These are phyloP conservation scores for Acromyrmex echinatior DNA, from an alignment of 1,140 invertebrate genomes.

Conservation along the genomic window DNA sequence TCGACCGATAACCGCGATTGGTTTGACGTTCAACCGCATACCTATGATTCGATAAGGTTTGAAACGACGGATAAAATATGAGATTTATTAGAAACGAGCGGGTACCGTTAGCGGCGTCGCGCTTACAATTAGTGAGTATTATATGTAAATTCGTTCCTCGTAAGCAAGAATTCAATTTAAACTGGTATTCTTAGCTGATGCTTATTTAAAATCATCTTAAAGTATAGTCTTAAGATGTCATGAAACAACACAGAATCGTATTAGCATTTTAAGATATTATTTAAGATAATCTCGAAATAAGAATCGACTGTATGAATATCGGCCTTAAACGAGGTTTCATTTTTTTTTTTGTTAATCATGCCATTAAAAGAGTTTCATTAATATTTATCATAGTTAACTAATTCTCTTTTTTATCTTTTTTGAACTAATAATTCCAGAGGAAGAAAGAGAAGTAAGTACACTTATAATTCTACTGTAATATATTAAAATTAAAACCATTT, in stretches of 20 bases:
- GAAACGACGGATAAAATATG: slow-evolving; percentile 64
- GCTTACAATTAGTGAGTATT: slow-evolving; percentile 23
- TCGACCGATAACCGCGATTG: slow-evolving; percentile 76
- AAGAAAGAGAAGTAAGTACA: background rate
- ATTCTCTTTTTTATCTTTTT: slow-evolving; percentile 13
- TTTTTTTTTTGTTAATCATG: background rate
- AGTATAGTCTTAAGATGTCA: too few species aligned
- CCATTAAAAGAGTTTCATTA: background rate
- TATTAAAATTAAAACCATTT: slow-evolving; percentile 22
- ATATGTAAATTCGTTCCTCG: background rate
- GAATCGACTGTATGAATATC: too few species aligned
- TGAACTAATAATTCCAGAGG: slow-evolving; percentile 7
- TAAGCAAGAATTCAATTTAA: slow-evolving; percentile 5
- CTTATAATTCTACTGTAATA: background rate
- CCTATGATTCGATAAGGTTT: slow-evolving; percentile 73
- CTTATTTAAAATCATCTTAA: too few species aligned
- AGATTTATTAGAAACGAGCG: slow-evolving; percentile 42
- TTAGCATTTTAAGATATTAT: too few species aligned
- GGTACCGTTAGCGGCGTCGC: background rate
- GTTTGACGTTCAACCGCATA: slow-evolving; percentile 71
- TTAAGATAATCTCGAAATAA: too few species aligned
- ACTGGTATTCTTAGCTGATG: too few species aligned
- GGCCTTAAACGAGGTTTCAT: background rate
- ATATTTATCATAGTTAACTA: slow-evolving; percentile 8
- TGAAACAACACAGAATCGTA: too few species aligned